Evolutionary conservation across 2,888 invertebrate species (phyloP).

Genomic region (Parnassius mnemosyne): DNA sequence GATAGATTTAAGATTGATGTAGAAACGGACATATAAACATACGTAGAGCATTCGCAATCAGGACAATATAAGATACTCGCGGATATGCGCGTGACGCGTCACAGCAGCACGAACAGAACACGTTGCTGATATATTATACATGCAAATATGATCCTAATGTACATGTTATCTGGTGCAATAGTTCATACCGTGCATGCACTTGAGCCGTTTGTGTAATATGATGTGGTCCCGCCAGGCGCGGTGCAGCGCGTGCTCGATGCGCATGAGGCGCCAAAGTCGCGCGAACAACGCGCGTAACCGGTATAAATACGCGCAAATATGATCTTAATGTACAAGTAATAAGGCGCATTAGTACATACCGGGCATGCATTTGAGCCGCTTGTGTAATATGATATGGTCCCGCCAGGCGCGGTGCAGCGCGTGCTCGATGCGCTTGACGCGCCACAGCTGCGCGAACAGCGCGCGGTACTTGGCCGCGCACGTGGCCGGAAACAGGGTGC

Average conservation of each 20-base stretch:
- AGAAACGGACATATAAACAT: too few species aligned
- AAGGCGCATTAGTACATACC: conserved; percentile 56
- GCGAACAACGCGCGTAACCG: conserved; percentile 83
- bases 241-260: conserved; percentile 87
- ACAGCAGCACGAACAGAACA: too few species aligned
- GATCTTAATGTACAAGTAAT: too few species aligned
- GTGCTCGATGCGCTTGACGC: conserved; percentile 93
- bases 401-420: conserved; percentile 91
- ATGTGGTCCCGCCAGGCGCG: conserved; percentile 91
- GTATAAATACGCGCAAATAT: too few species aligned
- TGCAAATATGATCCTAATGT: too few species aligned
- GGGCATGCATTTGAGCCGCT: conserved; percentile 84
- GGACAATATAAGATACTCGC: too few species aligned
- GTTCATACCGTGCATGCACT: conserved; percentile 82
- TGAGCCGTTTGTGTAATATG: conserved; percentile 85
- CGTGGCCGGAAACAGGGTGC: conserved; percentile 88
- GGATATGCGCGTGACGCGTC: too few species aligned
- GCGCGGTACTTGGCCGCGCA: conserved; percentile 88
- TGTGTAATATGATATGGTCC: conserved; percentile 88
- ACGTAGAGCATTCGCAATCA: too few species aligned
- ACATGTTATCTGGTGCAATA: not conserved
- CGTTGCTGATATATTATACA: too few species aligned
- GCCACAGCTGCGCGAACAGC: conserved; percentile 93
- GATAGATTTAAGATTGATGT: too few species aligned
- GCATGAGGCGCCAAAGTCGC: conserved; percentile 71